Percentiles rank a stretch among this genome's conserved stretches.
Conservation (phyloP, 2,888 invertebrate genomes). For the Tribolium freemani region DNA sequence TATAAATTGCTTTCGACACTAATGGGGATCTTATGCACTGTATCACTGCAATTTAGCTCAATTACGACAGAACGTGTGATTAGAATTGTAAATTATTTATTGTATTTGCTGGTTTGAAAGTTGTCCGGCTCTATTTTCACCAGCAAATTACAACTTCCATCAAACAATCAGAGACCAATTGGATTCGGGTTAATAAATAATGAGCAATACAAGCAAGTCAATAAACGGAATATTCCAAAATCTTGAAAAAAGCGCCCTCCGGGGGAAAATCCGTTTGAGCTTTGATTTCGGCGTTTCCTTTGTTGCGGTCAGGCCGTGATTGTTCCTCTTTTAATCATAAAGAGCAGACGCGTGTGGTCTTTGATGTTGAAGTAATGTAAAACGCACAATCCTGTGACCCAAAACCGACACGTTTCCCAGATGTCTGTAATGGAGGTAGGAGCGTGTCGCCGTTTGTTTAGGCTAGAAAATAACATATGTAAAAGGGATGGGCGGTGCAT, state of each 20-base stretch:
- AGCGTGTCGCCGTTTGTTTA: slow-evolving; percentile 54
- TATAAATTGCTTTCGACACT: slow-evolving; percentile 25
- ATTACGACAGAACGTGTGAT: slow-evolving; percentile 11
- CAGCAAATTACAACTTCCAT: too few species aligned
- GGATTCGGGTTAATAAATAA: too few species aligned
- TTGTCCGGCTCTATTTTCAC: neutral
- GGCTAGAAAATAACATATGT: slow-evolving; percentile 55
- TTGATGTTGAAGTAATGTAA: slow-evolving; percentile 34
- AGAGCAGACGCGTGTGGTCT: slow-evolving; percentile 32
- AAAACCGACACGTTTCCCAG: slow-evolving; percentile 39
- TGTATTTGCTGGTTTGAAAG: slow-evolving; percentile 26
- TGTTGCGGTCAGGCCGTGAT: slow-evolving; percentile 15
- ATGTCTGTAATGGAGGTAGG: slow-evolving; percentile 41
- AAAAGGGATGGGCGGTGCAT: slow-evolving; percentile 39
- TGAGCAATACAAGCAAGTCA: too few species aligned
- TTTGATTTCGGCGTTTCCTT: neutral
- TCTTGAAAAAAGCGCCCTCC: too few species aligned
- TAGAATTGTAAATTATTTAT: slow-evolving; percentile 34
- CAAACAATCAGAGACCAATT: too few species aligned
- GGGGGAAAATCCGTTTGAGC: too few species aligned
- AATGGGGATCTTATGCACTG: slow-evolving; percentile 29
- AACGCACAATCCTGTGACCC: slow-evolving; percentile 25
- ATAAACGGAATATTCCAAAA: too few species aligned
- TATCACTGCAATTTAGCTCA: slow-evolving; percentile 29
- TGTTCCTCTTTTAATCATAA: slow-evolving; percentile 25